Percentiles rank a stretch among this genome's conserved stretches.
Evolutionary conservation across 2,888 invertebrate species (phyloP).

Genomic region (Papilio gigon): DNA sequence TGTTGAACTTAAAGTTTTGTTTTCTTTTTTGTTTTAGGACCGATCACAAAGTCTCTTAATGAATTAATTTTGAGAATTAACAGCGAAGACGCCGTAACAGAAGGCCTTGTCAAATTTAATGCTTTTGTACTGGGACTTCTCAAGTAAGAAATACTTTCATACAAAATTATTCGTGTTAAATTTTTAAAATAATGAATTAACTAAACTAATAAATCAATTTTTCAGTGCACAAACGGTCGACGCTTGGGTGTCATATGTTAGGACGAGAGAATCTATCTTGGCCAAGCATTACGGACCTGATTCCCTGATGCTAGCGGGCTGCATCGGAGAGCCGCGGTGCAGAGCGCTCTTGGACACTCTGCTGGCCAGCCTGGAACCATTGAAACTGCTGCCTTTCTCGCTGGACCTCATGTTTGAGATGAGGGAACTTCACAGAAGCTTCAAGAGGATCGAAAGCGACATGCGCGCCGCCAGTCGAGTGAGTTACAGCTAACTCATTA

Average conservation of each 20-base stretch:
- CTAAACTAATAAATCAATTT: slow-evolving; percentile 24
- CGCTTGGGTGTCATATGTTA: slow-evolving; percentile 93
- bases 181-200: slow-evolving; percentile 4
- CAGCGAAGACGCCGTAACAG: slow-evolving; percentile 90
- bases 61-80: slow-evolving; percentile 92
- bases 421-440: slow-evolving; percentile 88
- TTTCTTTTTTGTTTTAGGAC: slow-evolving; percentile 74
- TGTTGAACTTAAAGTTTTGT: background rate
- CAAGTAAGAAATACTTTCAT: slow-evolving; percentile 83
- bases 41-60: slow-evolving; percentile 91
- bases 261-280: slow-evolving; percentile 91
- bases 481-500: slow-evolving; percentile 49
- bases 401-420: slow-evolving; percentile 91
- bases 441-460: slow-evolving; percentile 85
- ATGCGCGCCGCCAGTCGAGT: slow-evolving; percentile 80
- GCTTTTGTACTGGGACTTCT: slow-evolving; percentile 93
- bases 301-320: slow-evolving; percentile 87
- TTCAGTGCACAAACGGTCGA: slow-evolving; percentile 91
- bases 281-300: slow-evolving; percentile 90
- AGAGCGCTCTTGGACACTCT: slow-evolving; percentile 87
- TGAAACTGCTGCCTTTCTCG: slow-evolving; percentile 90
- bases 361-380: slow-evolving; percentile 88
- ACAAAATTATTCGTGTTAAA: background rate
- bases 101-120: slow-evolving; percentile 93
- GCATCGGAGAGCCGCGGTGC: slow-evolving; percentile 80